These are phyloP conservation scores for Agrochola macilenta DNA, from an alignment of 2,888 invertebrate species.

Conservation along the genomic window DNA sequence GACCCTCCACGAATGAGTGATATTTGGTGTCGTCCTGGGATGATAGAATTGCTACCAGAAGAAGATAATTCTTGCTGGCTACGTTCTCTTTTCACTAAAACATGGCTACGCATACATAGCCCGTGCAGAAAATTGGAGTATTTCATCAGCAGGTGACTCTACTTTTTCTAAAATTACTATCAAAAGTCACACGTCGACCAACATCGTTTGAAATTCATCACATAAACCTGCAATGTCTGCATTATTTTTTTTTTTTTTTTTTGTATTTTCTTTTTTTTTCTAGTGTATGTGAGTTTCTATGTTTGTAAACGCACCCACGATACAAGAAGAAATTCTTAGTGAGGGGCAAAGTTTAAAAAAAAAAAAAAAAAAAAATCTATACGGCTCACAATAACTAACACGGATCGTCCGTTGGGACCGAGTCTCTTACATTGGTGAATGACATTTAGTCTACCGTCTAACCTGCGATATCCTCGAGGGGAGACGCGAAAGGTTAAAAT, in stretches of 20 bases:
- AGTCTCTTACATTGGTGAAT: constrained; percentile 39
- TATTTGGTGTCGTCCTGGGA: not conserved
- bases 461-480: constrained; percentile 45
- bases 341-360: too few relatives aligned
- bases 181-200: too few relatives aligned
- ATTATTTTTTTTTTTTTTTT: too few relatives aligned
- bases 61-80: not conserved
- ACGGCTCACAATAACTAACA: constrained; percentile 38
- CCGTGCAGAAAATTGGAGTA: not conserved
- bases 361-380: too few relatives aligned
- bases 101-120: too few relatives aligned
- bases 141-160: not conserved
- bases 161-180: not conserved
- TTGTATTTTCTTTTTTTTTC: too few relatives aligned
- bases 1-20: not conserved
- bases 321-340: too few relatives aligned
- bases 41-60: too few relatives aligned
- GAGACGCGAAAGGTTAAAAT: constrained; percentile 54
- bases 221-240: not conserved
- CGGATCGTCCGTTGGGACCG: constrained; percentile 28
- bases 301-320: too few relatives aligned
- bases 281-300: too few relatives aligned
- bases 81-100: not conserved
- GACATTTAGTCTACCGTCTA: constrained; percentile 51
- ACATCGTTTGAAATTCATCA: constrained; percentile 1